Percentiles rank a stretch among this genome's conserved stretches.
Conservation (phyloP, 2,113 vertebrate species). For the Rhadina sibilatrix region DNA sequence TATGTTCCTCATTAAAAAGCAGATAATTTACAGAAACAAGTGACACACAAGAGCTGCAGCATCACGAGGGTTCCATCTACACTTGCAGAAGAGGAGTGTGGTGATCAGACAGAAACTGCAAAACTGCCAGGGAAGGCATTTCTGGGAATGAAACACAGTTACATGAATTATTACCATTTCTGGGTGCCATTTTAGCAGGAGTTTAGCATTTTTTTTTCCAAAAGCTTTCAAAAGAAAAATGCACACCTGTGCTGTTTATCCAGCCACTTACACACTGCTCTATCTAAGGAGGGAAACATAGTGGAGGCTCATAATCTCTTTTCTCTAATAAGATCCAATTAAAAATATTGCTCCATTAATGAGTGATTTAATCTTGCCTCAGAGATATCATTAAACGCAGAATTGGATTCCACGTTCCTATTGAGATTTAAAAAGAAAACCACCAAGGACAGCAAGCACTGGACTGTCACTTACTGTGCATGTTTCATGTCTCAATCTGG, state of each 20-base stretch:
- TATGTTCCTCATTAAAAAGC: neutral
- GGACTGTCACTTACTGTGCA: neutral
- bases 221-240: neutral
- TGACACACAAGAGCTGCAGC: neutral
- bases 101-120: neutral
- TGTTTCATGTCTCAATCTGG: neutral
- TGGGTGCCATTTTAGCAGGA: neutral
- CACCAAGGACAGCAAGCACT: neutral
- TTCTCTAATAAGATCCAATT: neutral
- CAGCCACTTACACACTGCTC: neutral
- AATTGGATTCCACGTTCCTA: neutral
- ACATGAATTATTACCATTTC: neutral
- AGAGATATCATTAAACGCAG: slow-evolving; percentile 19
- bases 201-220: fast-evolving
- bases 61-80: neutral
- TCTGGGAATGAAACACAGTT: neutral
- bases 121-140: neutral
- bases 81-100: neutral
- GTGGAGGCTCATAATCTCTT: neutral
- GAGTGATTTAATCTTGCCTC: neutral
- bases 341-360: slow-evolving; percentile 3
- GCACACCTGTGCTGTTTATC: neutral
- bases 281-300: neutral
- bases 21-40: neutral
- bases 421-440: neutral